Evolutionary conservation across 2,113 vertebrate genomes (phyloP).

Genomic region (Pelobates fuscus): DNA sequence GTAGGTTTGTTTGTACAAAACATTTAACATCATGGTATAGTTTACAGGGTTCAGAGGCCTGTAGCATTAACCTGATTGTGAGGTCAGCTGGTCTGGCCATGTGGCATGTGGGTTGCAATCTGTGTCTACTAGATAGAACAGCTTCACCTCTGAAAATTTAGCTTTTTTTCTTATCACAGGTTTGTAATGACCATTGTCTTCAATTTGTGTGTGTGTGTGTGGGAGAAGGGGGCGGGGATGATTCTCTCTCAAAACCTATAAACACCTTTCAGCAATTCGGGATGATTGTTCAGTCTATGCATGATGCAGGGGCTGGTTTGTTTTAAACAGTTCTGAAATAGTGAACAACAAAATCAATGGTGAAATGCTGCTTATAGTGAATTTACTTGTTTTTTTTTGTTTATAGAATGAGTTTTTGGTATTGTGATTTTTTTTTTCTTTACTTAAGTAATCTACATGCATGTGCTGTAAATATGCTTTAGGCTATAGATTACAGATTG

Average conservation of each 20-base stretch:
- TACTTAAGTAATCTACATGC: constrained; percentile 30
- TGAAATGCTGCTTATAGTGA: no score
- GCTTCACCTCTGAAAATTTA: background rate
- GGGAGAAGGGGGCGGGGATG: no score
- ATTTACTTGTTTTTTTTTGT: no score
- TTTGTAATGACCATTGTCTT: constrained; percentile 3
- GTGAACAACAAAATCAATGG: no score
- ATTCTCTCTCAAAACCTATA: no score
- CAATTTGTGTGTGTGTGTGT: no score
- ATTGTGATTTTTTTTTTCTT: no score
- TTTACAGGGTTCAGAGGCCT: background rate
- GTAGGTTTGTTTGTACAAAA: background rate
- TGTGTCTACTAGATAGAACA: background rate
- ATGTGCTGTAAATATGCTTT: constrained; percentile 3
- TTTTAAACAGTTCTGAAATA: no score
- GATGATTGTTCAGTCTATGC: no score
- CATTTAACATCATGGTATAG: background rate
- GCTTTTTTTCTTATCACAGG: background rate
- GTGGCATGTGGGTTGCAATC: background rate
- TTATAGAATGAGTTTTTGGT: no score
- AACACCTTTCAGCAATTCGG: no score
- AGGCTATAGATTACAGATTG: constrained; percentile 18
- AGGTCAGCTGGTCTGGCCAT: constrained; percentile 40
- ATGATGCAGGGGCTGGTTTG: no score
- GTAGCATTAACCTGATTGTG: background rate